phyloP scores from a whole-genome alignment of 2,797 vertebrate genomes.

The Buceros bicornis region DNA sequence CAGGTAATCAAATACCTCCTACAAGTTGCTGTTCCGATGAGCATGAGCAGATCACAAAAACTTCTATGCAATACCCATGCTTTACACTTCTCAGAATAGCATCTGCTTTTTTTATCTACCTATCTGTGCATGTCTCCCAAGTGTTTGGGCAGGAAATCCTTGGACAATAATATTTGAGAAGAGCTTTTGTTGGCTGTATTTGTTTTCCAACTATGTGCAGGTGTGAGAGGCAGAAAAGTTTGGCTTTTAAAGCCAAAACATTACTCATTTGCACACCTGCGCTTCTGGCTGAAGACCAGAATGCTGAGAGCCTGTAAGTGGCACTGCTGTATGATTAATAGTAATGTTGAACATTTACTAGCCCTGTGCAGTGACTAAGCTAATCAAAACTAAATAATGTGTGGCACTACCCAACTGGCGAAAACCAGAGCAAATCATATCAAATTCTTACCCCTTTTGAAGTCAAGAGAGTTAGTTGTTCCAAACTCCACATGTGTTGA shows the following conservation, averaged over 20 bases:
- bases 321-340: conserved; percentile 7
- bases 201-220: neutral
- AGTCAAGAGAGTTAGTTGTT: neutral
- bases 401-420: neutral
- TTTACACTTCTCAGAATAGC: neutral
- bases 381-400: neutral
- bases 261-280: conserved; percentile 47
- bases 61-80: neutral
- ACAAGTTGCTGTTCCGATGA: neutral
- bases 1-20: neutral
- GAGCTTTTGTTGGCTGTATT: neutral
- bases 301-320: neutral
- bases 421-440: neutral
- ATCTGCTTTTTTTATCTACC: neutral
- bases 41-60: neutral
- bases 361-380: neutral
- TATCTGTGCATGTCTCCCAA: neutral
- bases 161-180: neutral
- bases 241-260: neutral
- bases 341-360: neutral
- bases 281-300: conserved; percentile 19
- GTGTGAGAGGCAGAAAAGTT: conserved; percentile 1
- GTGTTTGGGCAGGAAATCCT: neutral
- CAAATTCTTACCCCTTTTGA: neutral
- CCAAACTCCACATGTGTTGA: neutral